A percentile compares a stretch with the other conserved stretches of the same genome.
Evolutionary conservation across 2,888 invertebrate genomes (phyloP).

Genomic region (Chirona hameri): DNA sequence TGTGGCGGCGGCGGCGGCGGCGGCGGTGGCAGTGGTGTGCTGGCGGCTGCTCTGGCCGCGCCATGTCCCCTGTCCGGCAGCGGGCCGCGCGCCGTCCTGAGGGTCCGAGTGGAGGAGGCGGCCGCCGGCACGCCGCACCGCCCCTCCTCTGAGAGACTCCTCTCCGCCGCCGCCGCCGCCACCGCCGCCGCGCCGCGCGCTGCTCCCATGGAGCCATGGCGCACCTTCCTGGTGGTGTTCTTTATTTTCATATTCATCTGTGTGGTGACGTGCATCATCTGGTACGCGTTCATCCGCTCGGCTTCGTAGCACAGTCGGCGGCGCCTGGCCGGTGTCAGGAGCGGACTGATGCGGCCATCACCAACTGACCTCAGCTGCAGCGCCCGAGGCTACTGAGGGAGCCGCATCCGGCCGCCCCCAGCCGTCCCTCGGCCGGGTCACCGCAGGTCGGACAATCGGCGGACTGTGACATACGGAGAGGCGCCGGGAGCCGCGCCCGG

Average conservation of each 20-base stretch:
- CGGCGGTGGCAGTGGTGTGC: not conserved
- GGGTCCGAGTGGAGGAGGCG: not conserved
- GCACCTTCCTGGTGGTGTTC: not conserved
- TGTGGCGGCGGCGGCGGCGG: not conserved
- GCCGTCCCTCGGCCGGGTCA: too few species aligned
- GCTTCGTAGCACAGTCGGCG: not conserved
- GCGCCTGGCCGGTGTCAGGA: not conserved
- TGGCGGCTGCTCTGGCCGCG: not conserved
- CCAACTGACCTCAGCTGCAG: too few species aligned
- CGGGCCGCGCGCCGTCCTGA: not conserved
- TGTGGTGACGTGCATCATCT: conserved; percentile 24
- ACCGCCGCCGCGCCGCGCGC: not conserved
- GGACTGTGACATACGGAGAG: too few species aligned
- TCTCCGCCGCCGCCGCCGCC: not conserved
- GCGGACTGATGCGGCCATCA: too few species aligned
- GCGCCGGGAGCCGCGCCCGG: too few species aligned
- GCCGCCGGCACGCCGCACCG: not conserved
- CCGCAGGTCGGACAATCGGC: too few species aligned
- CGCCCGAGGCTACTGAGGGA: too few species aligned
- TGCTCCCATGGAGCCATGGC: conserved; percentile 12
- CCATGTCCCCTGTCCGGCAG: not conserved
- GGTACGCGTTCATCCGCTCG: conserved; percentile 25
- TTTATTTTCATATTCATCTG: conserved; percentile 27
- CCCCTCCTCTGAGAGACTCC: not conserved
- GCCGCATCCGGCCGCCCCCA: too few species aligned